Evolutionary conservation across 2,888 invertebrate species (phyloP).

Genomic region (Coremacera marginata): DNA sequence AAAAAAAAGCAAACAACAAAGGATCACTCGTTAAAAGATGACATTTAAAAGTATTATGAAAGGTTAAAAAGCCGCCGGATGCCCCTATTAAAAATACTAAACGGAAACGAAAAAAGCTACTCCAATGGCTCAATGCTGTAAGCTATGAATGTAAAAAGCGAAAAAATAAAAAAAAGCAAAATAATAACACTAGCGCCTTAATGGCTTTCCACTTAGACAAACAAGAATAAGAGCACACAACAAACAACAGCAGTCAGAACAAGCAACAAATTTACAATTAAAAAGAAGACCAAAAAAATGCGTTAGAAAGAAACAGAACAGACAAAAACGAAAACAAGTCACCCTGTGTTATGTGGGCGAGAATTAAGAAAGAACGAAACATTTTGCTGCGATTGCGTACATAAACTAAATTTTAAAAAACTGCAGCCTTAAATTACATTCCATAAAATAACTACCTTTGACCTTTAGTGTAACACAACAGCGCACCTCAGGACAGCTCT

Average conservation of each 20-base stretch:
- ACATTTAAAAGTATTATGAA: not conserved
- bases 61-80: not conserved
- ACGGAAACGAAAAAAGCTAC: not conserved
- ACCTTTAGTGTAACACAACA: not conserved
- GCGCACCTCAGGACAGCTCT: not conserved
- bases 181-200: not conserved
- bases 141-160: not conserved
- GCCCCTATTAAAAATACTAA: conserved; percentile 6
- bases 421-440: not conserved
- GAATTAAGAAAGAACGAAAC: not conserved
- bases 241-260: not conserved
- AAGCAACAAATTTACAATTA: not conserved
- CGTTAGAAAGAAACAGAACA: not conserved
- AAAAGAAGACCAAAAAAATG: not conserved
- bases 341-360: not conserved
- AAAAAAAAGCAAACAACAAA: not conserved
- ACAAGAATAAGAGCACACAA: conserved; percentile 4
- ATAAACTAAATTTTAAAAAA: not conserved
- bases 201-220: not conserved
- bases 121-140: not conserved
- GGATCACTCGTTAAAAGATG: not conserved
- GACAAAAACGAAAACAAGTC: not conserved
- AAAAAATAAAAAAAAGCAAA: not conserved
- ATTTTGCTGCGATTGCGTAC: not conserved
- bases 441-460: not conserved